Evolutionary conservation across 2,888 invertebrate species (phyloP), one percentile per base, ranked within the genome.

Genomic region (Apodemia hepburni): DNA sequence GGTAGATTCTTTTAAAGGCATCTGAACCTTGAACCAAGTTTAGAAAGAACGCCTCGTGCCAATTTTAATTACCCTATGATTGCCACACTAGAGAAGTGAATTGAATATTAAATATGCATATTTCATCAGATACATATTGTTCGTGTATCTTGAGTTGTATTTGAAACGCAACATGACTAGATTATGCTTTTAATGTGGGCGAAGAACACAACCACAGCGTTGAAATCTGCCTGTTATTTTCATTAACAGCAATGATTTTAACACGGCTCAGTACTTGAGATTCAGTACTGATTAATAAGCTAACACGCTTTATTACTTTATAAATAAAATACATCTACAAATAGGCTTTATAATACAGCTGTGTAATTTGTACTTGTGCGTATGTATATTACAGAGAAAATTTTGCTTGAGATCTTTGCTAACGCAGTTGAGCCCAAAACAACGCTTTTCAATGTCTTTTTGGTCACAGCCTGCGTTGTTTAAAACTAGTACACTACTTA

Each of bases 91-190:
- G 12, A 1, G 27, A 15, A 6, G 29, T 54, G 54, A 6, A 27
- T 27, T 22, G 54, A 54, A 54, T 27, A 54, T 54, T 29, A 54
- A 54, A 15, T 54, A 27, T 54, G 27, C 12, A 29, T 29, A 27
- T 54, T 54, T 54, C 54, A 7, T 54, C 54, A 27, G 15, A 54
- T 15, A 45, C 15, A 54, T 54, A 51, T 51, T 51, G 51, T 51
- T 54, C 15, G 15, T 51, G 22, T 15, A 27, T 54, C 45, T 45
- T n/a, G 45, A 45, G 11, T 29, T 54, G 54, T 51, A 22, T 18
- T 54, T 15, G 27, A 22, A 7, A 54, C 15, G 22, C 54, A 54
- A 54, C 15, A 54, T 27, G 54, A 15, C 45, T 54, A 27, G 54
- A 54, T 27, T 29, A 54, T 27, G 27, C 15, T 45, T 45, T 45